Evolutionary conservation across 1,140 invertebrate species (phyloP).

Genomic region (Euwallacea similis): DNA sequence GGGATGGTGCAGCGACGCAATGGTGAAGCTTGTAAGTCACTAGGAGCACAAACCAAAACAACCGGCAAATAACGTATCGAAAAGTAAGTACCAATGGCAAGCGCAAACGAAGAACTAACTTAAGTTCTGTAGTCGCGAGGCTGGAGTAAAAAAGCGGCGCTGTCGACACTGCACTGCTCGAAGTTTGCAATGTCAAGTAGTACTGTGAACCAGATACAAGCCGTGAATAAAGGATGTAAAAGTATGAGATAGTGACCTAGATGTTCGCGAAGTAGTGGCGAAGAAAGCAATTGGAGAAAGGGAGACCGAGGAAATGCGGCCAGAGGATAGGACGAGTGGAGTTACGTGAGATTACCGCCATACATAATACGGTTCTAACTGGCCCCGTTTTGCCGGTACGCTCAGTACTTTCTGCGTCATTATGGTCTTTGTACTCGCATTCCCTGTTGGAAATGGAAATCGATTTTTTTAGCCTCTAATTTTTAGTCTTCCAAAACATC

Average conservation of each 20-base stretch:
- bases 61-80: constrained; percentile 8
- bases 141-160: constrained; percentile 16
- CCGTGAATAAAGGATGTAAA: constrained; percentile 49
- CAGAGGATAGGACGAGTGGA: constrained; percentile 48
- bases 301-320: constrained; percentile 53
- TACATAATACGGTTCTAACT: constrained; percentile 48
- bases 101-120: constrained; percentile 28
- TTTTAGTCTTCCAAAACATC: no score
- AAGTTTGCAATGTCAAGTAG: constrained; percentile 41
- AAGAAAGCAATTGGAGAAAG: constrained; percentile 54
- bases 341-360: constrained; percentile 54
- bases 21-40: constrained; percentile 43
- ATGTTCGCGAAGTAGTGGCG: constrained; percentile 52
- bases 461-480: neutral
- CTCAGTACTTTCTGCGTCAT: constrained; percentile 30
- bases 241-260: constrained; percentile 55
- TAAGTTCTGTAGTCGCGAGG: constrained; percentile 12
- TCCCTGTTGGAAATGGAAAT: constrained; percentile 30
- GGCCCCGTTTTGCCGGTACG: constrained; percentile 34
- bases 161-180: constrained; percentile 27
- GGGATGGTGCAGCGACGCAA: constrained; percentile 45
- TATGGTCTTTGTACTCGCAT: constrained; percentile 24
- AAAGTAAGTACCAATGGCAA: constrained; percentile 6
- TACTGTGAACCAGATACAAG: constrained; percentile 38
- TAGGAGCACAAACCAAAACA: constrained; percentile 34